Evolutionary conservation across 2,797 vertebrate species (phyloP).

Genomic region (Pachyuromys duprasi): DNA sequence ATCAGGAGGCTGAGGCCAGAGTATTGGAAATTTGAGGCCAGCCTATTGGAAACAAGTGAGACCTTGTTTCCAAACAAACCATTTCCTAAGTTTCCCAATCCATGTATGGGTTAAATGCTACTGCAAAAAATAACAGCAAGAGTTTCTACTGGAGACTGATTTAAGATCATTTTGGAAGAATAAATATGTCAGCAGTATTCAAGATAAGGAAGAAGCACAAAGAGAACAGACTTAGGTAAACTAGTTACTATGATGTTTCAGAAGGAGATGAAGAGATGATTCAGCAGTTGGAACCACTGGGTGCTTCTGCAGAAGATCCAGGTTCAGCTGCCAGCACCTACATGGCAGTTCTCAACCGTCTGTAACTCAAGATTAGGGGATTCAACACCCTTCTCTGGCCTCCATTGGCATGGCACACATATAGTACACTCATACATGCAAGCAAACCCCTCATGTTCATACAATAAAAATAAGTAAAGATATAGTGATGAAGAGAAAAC

Average conservation of each 20-base stretch:
- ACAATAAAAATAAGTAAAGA: neutral
- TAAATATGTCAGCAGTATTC: neutral
- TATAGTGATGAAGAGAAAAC: neutral
- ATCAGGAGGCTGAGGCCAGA: neutral
- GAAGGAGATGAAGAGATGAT: neutral
- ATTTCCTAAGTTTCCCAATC: neutral
- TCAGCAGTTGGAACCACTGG: neutral
- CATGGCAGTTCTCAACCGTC: too few relatives aligned
- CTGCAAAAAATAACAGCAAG: neutral
- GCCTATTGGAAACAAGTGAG: neutral
- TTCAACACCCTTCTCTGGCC: neutral
- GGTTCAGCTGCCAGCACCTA: neutral
- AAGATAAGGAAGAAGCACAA: neutral
- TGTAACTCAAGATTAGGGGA: neutral
- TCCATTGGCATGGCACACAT: too few relatives aligned
- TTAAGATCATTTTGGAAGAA: neutral
- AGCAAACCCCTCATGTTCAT: neutral
- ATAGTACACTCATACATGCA: neutral
- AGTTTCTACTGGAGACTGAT: neutral
- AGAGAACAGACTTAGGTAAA: neutral
- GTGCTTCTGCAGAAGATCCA: too few relatives aligned
- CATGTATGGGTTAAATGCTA: neutral
- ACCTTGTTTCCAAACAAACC: neutral
- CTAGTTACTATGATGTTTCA: neutral
- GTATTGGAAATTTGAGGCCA: neutral